Conservation (phyloP, 2,797 vertebrate genomes). For the Semaprochilodus insignis region DNA sequence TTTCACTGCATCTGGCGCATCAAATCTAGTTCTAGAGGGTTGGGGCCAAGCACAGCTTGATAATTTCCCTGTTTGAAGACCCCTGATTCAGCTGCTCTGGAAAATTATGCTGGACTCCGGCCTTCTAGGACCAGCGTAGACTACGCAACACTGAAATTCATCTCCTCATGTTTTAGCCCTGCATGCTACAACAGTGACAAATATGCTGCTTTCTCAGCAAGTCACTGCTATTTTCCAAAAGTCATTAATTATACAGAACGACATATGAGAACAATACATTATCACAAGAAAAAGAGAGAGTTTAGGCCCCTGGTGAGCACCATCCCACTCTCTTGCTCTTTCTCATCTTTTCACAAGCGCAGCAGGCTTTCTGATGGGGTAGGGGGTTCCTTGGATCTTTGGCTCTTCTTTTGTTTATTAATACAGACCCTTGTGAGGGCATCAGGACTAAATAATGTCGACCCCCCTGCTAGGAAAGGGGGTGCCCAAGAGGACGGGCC, state of each 20-base stretch:
- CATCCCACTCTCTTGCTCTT: conserved; percentile 17
- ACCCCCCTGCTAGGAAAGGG: neutral
- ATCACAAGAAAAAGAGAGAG: neutral
- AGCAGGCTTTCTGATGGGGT: conserved; percentile 42
- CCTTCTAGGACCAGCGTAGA: neutral
- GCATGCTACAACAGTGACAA: neutral
- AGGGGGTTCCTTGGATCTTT: neutral
- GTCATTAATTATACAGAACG: conserved; percentile 51
- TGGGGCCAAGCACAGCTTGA: too few relatives aligned
- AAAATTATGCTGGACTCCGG: neutral
- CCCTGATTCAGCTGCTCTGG: too few relatives aligned
- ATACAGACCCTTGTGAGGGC: conserved; percentile 18
- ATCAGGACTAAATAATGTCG: conserved; percentile 7
- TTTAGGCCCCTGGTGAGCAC: conserved; percentile 18
- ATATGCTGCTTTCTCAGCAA: conserved; percentile 33
- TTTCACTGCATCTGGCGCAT: neutral
- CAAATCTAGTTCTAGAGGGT: neutral
- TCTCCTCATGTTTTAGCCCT: neutral
- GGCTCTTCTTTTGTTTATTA: conserved; percentile 48
- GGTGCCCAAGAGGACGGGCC: neutral
- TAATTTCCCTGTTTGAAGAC: neutral
- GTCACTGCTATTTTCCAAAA: conserved; percentile 2
- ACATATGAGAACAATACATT: conserved; percentile 38
- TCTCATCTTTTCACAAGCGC: conserved; percentile 42
- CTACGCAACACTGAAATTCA: neutral